These are phyloP conservation scores for Cyprinus carpio DNA, from an alignment of 2,113 vertebrate genomes.

Conservation along the genomic window DNA sequence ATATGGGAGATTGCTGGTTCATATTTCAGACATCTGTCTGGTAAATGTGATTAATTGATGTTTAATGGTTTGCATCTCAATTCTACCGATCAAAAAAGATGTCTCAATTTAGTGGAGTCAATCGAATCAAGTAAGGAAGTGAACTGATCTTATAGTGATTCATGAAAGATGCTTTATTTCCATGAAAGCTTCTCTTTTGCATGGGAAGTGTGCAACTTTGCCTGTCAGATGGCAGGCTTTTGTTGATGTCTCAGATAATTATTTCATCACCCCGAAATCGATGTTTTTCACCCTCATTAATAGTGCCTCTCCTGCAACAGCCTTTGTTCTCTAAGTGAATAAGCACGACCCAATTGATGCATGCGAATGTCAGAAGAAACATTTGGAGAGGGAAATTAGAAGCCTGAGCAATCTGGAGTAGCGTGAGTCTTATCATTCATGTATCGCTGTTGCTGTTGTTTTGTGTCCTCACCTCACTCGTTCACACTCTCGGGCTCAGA, in stretches of 20 bases:
- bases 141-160: not conserved
- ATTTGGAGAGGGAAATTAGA: constrained; percentile 66
- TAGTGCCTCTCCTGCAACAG: constrained; percentile 9
- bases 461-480: not conserved
- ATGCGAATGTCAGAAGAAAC: constrained; percentile 64
- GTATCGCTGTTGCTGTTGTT: constrained; percentile 20
- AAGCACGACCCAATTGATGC: constrained; percentile 60
- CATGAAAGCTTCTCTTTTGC: not conserved
- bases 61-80: constrained; percentile 36
- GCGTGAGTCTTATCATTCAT: constrained; percentile 65
- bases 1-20: constrained; percentile 70
- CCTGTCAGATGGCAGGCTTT: constrained; percentile 18
- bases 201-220: not conserved
- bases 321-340: constrained; percentile 34
- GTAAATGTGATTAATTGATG: constrained; percentile 70
- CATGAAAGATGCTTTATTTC: not conserved
- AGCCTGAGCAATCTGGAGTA: constrained; percentile 67
- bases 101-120: not conserved
- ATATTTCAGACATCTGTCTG: constrained; percentile 67
- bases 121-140: not conserved
- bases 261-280: constrained; percentile 1
- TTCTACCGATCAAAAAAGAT: constrained; percentile 4
- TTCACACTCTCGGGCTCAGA: constrained; percentile 49
- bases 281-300: constrained; percentile 16
- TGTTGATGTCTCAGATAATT: constrained; percentile 28